Evolutionary conservation across 2,113 vertebrate species (phyloP).

Genomic region (Pterocles orientalis): DNA sequence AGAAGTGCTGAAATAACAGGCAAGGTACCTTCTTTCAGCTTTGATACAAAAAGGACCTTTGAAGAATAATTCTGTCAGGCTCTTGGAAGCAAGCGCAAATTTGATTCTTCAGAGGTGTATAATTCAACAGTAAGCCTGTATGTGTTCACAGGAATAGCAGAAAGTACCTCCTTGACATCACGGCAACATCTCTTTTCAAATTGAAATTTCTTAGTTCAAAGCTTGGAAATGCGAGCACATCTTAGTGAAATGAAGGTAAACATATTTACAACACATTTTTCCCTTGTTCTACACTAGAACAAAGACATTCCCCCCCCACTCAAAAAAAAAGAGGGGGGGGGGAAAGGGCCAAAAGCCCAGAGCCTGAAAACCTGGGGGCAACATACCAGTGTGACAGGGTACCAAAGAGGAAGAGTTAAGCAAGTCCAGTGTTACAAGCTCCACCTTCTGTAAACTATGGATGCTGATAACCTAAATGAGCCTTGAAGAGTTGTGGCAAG

Average conservation of each 20-base stretch:
- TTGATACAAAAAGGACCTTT: slow-evolving; percentile 6
- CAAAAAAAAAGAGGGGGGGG: background rate
- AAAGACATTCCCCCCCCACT: background rate
- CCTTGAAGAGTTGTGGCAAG: background rate
- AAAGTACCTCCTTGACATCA: slow-evolving; percentile 6
- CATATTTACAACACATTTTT: background rate
- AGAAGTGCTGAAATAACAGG: background rate
- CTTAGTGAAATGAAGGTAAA: background rate
- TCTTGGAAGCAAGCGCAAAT: slow-evolving; percentile 31
- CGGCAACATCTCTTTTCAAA: background rate
- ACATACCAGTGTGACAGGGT: background rate
- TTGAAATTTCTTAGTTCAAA: background rate
- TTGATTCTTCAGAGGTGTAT: slow-evolving; percentile 3
- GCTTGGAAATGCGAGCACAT: background rate
- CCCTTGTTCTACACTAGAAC: background rate
- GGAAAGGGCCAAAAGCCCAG: background rate
- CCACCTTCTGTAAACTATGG: background rate
- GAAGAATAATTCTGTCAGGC: slow-evolving; percentile 17
- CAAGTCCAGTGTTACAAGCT: background rate
- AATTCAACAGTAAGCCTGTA: background rate
- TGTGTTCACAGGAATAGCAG: background rate
- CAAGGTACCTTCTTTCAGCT: background rate
- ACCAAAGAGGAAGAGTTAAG: background rate
- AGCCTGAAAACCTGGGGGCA: background rate
- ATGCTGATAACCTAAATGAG: background rate